Evolutionary conservation across 92 coral and sea anemone species (phyloP), one percentile per base, ranked within the genome.

Genomic region (Porites lobata): DNA sequence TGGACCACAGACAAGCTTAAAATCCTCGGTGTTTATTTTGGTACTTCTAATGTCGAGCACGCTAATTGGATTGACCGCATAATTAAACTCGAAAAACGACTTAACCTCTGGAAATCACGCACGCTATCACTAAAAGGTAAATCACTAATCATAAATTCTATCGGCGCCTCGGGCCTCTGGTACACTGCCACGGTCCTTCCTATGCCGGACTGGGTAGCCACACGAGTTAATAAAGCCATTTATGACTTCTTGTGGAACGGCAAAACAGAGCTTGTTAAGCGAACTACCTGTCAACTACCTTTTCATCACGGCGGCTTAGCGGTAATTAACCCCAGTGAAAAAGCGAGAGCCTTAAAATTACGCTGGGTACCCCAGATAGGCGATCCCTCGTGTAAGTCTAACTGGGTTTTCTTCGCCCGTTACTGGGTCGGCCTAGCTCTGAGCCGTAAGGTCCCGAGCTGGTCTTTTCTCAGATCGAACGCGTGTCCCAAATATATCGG

Each of bases 391-490:
- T 54, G 52, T 20, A 20, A 18, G 3, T 50, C 72, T 1, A 77
- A 89, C 20, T 89, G 92, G 81, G 88, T 78, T 0, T 79, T 66
- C 6, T 77, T 89, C 1, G 88, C 85, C 13, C 18, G 92, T 4
- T 89, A 82, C 19, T 83, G 88, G 88, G 9, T 83, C 10, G 76
- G 88, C n/a, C 69, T 65, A 9, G 22, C 67, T 0, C 9, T 81
- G 4, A 69, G 87, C 26, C 68, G 62, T 1, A 6, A 18, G n/a
- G 9, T 61, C 7, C 12, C 50, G 14, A 21, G 59, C 18, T 72
- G 79, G 87, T 0, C 79, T 1, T 83, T 83, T 8, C 63, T 58
- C 1, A 32, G 73, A 6, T 72, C 79, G 1, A 83, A 72, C 15
- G 0, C 18, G 0, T 14, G 59, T 6, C 80, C 87, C 0, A 83